Base-by-base conservation (phyloP, 2,888 invertebrate genomes). In the Vannuccia rotundouncinata region DNA sequence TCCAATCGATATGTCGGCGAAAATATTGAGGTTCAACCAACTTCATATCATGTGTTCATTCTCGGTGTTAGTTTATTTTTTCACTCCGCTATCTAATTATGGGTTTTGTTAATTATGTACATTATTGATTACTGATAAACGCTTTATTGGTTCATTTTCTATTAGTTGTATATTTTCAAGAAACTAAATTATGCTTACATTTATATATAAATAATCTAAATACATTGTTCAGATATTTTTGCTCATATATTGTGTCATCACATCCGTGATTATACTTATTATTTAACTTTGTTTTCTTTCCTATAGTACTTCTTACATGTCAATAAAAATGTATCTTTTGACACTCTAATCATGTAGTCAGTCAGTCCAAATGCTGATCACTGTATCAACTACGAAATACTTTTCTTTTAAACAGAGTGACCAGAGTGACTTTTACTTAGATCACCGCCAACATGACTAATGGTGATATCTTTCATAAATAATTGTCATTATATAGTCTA, bases 121-220 rank as follows among this genome's bases (percentile, higher is more conserved):
- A 29, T 75, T 75, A 75, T 29, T 30, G 10, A 5, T 5, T 73
- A 13, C 5, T 76, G 17, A 81, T 28, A 28, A 29, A 59, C 82
- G 29, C 75, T 80, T 81, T 80, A 81, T 81, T n/a, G 31, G 60
- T 60, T 59, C 13, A 76, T 28, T n/a, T 17, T 82, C 25, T 29
- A 73, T 17, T 29, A 2, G 29, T 22, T 30, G 10, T 79, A 29
- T 28, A 79, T 78, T 77, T 79, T 30, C 10, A 1, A 31, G 17
- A 60, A 0, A 59, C 28, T 31, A 22, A 60, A 22, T 45, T 22
- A 31, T 5, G 22, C 66, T 73, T 74, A 76, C 59, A 17, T 59
- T 17, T 17, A 59, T 59, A 59, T 59, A 59, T 59, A 59, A 59
- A 59, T 59, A 59, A 17, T 59, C 17, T n/a, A n/a, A n/a, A n/a